Conservation (phyloP, 53 echinoderm and acorn worm genomes). For the Holothuria leucospilota region DNA sequence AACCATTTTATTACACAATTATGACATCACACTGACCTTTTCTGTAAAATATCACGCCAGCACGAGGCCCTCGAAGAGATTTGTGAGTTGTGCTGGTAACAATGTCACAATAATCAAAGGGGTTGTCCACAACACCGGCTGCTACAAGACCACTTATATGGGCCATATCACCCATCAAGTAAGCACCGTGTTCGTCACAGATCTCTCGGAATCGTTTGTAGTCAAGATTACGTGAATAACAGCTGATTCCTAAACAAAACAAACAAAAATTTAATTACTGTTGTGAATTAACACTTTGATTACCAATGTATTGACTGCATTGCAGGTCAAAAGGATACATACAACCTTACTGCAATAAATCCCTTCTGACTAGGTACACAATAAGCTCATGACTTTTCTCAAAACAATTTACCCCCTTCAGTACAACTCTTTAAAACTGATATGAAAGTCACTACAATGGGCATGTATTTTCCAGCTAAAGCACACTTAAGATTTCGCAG, state of each 20-base stretch:
- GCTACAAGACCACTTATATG: conserved; percentile 94
- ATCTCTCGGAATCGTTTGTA: conserved; percentile 85
- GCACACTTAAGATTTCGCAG: too few species aligned
- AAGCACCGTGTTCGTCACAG: conserved; percentile 81
- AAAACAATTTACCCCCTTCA: too few species aligned
- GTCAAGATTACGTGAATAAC: conserved; percentile 92
- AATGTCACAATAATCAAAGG: conserved; percentile 92
- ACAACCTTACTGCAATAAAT: too few species aligned
- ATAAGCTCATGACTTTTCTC: too few species aligned
- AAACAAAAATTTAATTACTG: neutral
- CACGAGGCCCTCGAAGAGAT: conserved; percentile 86
- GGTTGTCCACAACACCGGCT: conserved; percentile 68
- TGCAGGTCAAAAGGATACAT: too few species aligned
- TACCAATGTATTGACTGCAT: too few species aligned
- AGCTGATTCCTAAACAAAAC: conserved; percentile 81
- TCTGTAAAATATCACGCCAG: conserved; percentile 93
- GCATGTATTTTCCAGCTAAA: too few species aligned
- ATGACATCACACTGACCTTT: conserved; percentile 67
- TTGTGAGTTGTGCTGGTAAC: conserved; percentile 99
- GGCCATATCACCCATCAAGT: conserved; percentile 92
- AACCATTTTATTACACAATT: too few species aligned
- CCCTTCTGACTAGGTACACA: too few species aligned
- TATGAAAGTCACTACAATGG: too few species aligned
- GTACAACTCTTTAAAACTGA: too few species aligned
- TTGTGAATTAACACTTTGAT: neutral